A percentile compares a stretch with the other conserved stretches of the same genome.
These are phyloP conservation scores for Sphyrna mokarran DNA, from an alignment of 2,113 vertebrate species.

Conservation along the genomic window DNA sequence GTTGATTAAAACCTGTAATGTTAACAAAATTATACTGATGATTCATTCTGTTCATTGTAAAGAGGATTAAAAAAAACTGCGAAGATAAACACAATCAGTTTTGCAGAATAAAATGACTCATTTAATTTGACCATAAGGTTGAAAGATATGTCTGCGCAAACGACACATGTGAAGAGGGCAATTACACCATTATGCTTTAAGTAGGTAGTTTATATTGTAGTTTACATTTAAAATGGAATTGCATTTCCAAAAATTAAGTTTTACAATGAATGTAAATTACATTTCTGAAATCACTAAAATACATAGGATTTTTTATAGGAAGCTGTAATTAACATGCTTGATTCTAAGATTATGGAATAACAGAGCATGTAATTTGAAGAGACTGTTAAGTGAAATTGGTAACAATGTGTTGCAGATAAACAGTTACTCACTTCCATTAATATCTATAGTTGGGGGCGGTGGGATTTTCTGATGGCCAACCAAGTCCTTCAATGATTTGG, in stretches of 20 bases:
- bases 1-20: not conserved
- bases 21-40: not conserved
- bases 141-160: not conserved
- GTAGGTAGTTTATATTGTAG: not conserved
- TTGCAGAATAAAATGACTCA: conserved; percentile 6
- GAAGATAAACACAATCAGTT: not conserved
- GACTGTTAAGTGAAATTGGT: not conserved
- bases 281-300: not conserved
- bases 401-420: not conserved
- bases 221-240: not conserved
- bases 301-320: not conserved
- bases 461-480: not conserved
- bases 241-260: not conserved
- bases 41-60: not conserved
- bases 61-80: not conserved
- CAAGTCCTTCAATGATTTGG: too few species aligned
- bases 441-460: not conserved
- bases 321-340: not conserved
- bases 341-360: not conserved
- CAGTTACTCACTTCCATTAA: not conserved
- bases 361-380: not conserved
- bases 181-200: not conserved
- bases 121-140: not conserved
- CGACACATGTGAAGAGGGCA: not conserved
- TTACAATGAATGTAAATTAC: not conserved